Evolutionary conservation across 2,113 vertebrate species (phyloP).

Genomic region (Anguilla rostrata): DNA sequence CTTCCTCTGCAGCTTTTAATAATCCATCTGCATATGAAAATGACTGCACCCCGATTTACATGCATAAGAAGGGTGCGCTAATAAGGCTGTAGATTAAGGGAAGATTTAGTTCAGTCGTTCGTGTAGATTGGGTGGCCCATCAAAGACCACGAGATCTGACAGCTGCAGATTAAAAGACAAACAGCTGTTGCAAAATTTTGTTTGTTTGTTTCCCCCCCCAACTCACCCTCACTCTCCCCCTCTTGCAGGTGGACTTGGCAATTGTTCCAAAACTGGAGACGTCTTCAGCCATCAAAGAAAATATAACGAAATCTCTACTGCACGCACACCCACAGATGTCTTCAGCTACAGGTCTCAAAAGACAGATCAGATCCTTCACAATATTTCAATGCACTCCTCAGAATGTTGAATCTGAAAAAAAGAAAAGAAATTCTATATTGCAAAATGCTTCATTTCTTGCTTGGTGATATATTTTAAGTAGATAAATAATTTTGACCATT

Average conservation of each 20-base stretch:
- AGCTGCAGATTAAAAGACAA: conserved; percentile 84
- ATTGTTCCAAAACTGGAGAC: conserved; percentile 65
- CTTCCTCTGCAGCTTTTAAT: conserved; percentile 62
- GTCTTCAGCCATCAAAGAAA: conserved; percentile 63
- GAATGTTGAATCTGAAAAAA: not conserved
- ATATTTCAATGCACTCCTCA: not conserved
- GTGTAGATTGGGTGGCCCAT: conserved; percentile 80
- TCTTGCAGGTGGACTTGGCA: conserved; percentile 34
- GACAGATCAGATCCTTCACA: not conserved
- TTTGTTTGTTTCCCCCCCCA: conserved; percentile 57
- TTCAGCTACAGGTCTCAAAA: not conserved
- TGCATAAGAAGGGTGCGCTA: conserved; percentile 78
- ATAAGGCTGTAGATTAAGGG: conserved; percentile 85
- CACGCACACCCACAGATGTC: not conserved
- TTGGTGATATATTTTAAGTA: not conserved
- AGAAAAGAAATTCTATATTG: not conserved
- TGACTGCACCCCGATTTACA: conserved; percentile 80
- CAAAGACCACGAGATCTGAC: conserved; percentile 85
- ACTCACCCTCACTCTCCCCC: conserved; percentile 51
- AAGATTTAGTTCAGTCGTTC: conserved; percentile 89
- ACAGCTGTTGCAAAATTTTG: conserved; percentile 84
- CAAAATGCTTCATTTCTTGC: not conserved
- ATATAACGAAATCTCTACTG: not conserved
- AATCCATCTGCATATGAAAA: conserved; percentile 81
- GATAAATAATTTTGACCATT: not conserved